These are phyloP conservation scores for Delia radicum DNA, from an alignment of 1,140 invertebrate genomes.

Conservation along the genomic window DNA sequence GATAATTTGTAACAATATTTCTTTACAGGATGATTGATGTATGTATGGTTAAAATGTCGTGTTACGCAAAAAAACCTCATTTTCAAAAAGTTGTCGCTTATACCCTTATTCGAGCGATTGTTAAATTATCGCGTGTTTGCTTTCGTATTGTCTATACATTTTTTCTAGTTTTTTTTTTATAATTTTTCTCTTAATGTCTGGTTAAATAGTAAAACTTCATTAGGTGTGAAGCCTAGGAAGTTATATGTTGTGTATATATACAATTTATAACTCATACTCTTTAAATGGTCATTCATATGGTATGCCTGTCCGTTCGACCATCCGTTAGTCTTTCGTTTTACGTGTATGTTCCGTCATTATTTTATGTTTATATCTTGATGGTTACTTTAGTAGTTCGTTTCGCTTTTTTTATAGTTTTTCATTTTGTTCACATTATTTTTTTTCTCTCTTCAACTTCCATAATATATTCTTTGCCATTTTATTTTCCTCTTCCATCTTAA, in stretches of 20 bases:
- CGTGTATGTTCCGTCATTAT: too few species aligned
- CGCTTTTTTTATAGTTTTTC: not conserved
- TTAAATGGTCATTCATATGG: not conserved
- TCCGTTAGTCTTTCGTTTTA: too few species aligned
- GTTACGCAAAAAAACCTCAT: too few species aligned
- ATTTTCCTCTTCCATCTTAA: not conserved
- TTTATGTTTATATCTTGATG: too few species aligned
- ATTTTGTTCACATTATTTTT: too few species aligned
- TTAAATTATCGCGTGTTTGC: too few species aligned
- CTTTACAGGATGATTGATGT: too few species aligned
- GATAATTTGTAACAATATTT: too few species aligned
- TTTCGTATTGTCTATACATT: not conserved
- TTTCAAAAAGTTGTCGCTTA: too few species aligned
- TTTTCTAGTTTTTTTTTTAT: not conserved
- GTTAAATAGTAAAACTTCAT: not conserved
- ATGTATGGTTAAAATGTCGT: too few species aligned
- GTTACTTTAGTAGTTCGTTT: not conserved
- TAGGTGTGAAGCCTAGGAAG: constrained; percentile 3
- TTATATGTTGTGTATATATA: not conserved
- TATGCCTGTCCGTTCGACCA: too few species aligned
- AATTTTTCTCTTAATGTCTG: not conserved
- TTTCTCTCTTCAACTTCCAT: not conserved
- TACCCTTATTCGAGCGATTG: too few species aligned
- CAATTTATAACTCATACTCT: not conserved
- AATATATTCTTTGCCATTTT: not conserved